Base-by-base conservation (phyloP, 1,140 invertebrate species). In the Limonius californicus region DNA sequence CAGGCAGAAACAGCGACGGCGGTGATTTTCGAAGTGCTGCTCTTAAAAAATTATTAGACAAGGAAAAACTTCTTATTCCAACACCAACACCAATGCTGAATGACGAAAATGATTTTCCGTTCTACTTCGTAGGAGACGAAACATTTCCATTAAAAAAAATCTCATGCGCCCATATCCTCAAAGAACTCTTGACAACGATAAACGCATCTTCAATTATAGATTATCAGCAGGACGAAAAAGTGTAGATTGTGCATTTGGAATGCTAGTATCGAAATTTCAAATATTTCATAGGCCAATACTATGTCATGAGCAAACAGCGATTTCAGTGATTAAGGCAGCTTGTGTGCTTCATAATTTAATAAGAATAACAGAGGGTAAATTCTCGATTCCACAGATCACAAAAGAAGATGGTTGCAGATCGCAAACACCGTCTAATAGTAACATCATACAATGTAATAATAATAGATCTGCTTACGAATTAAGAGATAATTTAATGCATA, bases 1-100 rank as follows among this genome's bases (percentile, higher is more conserved):
- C 62, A 79, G 78, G 35, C 4, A 45, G n/a, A 45, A 45, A 45
- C 15, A 15, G 43, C 16, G 43, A n/a, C 16, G 43, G n/a, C n/a
- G 43, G 54, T 57, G 35, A 42, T 8, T 15, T 62, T 11, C 27
- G 27, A 32, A 6, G 4, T 32, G 4, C 27, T 32, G 27, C 27
- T 32, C 27, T 32, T 32, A 6, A 11, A 11, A 11, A 32, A 32
- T 32, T 32, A 32, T 11, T 32, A 11, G 27, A 11, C 27, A 32
- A 32, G 11, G 27, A 32, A 4, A 11, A 32, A 32, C 27, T 32
- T 11, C 27, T 6, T 32, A 32, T 32, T 32, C 27, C 27, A 32
- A 32, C 4, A 32, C 27, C 27, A 32, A 32, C 27, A 32, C 27
- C 27, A 32, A 32, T 32, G 27, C 27, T 32, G 4, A 32, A 32